These are phyloP conservation scores for Lydus trimaculatus DNA, from an alignment of 2,888 invertebrate species.

Conservation along the genomic window DNA sequence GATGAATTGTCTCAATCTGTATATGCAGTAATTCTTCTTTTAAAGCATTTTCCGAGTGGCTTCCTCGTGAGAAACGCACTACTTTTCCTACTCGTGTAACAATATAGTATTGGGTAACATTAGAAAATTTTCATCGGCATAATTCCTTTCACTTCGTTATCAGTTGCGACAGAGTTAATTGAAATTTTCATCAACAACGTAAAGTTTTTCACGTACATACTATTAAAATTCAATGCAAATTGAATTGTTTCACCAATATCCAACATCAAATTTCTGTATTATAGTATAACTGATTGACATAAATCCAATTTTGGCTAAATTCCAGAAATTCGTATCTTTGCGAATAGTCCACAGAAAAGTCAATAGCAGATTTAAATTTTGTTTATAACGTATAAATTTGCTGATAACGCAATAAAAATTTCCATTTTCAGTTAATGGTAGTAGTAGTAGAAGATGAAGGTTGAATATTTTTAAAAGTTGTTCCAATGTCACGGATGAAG, in stretches of 20 bases:
- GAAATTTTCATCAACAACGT: neutral
- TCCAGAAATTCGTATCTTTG: neutral
- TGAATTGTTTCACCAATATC: neutral
- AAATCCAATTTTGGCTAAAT: neutral
- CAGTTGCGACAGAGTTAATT: neutral
- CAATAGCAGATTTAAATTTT: neutral
- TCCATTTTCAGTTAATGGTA: neutral
- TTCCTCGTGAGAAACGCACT: no score
- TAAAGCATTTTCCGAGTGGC: no score
- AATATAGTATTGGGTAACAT: neutral
- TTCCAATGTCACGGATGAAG: constrained; percentile 5
- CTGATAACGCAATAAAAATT: neutral
- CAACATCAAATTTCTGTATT: neutral
- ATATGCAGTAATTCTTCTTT: no score
- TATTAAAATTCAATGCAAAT: neutral
- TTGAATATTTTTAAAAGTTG: neutral
- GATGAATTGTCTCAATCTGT: no score
- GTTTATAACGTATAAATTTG: neutral
- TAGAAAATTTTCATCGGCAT: neutral
- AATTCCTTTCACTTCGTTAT: neutral
- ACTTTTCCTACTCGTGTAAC: no score
- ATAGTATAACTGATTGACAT: neutral
- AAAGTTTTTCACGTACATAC: neutral
- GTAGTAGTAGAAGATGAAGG: neutral
- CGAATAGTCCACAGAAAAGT: neutral